Percentiles rank a stretch among this genome's conserved stretches.
Evolutionary conservation across 2,888 invertebrate species (phyloP).

Genomic region (Machimus atricapillus): DNA sequence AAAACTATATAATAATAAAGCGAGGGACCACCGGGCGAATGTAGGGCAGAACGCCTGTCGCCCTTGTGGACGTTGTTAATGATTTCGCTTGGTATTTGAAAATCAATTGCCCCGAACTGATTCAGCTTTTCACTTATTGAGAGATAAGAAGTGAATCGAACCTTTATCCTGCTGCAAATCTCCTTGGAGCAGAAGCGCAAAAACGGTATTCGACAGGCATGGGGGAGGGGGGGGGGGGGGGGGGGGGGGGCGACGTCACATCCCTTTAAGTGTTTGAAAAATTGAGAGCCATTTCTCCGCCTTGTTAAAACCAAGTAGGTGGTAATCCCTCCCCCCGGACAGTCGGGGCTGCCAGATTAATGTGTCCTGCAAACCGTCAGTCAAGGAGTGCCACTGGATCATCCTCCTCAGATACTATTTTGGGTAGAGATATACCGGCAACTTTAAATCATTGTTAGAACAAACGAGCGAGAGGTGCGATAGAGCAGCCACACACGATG

Average conservation of each 20-base stretch:
- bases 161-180: slow-evolving; percentile 31
- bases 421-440: neutral
- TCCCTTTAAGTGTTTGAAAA: slow-evolving; percentile 29
- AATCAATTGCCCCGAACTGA: slow-evolving; percentile 40
- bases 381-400: neutral
- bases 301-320: neutral
- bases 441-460: neutral
- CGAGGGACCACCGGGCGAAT: neutral
- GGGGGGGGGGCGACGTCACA: neutral
- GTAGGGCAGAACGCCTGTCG: neutral
- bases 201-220: slow-evolving; percentile 19
- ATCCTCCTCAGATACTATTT: neutral
- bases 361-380: neutral
- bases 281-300: slow-evolving; percentile 36
- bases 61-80: neutral
- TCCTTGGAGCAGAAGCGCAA: neutral
- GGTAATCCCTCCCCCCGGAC: neutral
- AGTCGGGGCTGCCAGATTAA: neutral
- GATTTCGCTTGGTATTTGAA: slow-evolving; percentile 24
- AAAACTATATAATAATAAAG: slow-evolving; percentile 11
- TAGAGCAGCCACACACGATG: neutral
- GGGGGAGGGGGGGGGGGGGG: neutral
- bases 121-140: slow-evolving; percentile 38
- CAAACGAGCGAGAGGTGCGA: neutral
- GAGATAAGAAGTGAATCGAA: slow-evolving; percentile 35